Evolutionary conservation across 2,113 vertebrate species (phyloP), one percentile per base, ranked within the genome.

Genomic region (Daboia siamensis): DNA sequence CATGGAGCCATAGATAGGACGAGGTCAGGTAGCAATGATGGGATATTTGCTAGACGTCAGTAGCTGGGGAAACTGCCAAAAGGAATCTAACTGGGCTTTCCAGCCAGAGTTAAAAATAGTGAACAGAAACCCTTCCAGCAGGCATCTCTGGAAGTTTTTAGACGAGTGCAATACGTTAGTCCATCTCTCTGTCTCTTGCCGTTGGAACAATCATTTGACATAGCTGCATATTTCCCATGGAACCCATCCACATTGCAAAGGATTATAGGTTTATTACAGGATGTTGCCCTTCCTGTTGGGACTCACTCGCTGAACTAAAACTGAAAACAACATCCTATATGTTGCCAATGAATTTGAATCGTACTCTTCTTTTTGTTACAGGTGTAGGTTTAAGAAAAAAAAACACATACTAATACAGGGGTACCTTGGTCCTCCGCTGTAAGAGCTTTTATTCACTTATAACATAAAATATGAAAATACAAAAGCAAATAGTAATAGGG

Each of bases 1-100:
- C 44, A 11, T 21, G 29, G 10, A 90, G 1, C 24, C 33, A 0
- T 64, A 69, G 64, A 91, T 89, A 20, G 80, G 87, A 0, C 7
- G 2, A 0, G 21, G 94, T 33, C 93, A 93, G 56, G 0, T 15
- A 15, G 39, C 0, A 0, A 1, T 90, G 74, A 64, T 86, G 74
- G 0, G 46, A 80, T 2, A 0, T 90, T 90, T 90, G 91, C 15
- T 80, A 80, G n/a, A 80, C 15, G 69, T 46, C 24, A 4, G 51
- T n/a, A 54, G 3, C 44, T 61, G 93, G 89, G 94, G 93, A 56
- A 26, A 1, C 54, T 92, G 89, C 94, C 87, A 90, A 1, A 0
- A 33, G 21, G 33, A 6, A 0, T 89, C 69, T 21, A 89, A 90
- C 39, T 8, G 89, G 90, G 87, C 61, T 93, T 92, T 88, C 87